Base-by-base conservation (phyloP, 2,888 invertebrate genomes). In the Physocephala rufipes region DNA sequence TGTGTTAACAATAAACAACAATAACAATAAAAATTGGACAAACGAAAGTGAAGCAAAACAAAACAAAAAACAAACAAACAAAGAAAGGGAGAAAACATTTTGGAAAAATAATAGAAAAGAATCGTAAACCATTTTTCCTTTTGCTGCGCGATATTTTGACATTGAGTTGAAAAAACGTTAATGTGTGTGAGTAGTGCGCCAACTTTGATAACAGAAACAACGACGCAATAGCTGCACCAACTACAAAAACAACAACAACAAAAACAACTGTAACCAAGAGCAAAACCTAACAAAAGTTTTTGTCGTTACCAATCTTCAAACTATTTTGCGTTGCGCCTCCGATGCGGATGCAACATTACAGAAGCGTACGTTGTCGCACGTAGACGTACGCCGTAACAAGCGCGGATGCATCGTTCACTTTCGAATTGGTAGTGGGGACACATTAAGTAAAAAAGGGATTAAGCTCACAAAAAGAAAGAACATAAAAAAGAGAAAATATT, bases 311-410 rank as follows among this genome's bases (percentile, higher is more conserved):
- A 66, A 55, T 47, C n/a, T n/a, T n/a, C 47, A 61, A 68, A 68
- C 62, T 68, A 62, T 68, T 62, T 68, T 67, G 36, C 68, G 68
- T 68, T 68, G 68, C 80, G 75, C 76, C 75, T 74, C 77, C 78
- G 74, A 75, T 74, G 67, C 70, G 74, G 71, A 82, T 82, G 81
- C 82, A 82, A 81, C 84, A 83, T 81, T 82, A 83, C 84, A 81
- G 84, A 82, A 81, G 84, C 80, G 82, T 84, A 82, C 84, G 83
- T 82, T 82, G 82, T 82, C 82, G 84, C 81, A 83, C 82, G 83
- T 79, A 83, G 80, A 81, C 84, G 82, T 83, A 83, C 82, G 82
- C 79, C 80, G 80, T 78, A 67, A 67, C 67, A 61, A 67, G 26
- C 81, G 80, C 80, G 80, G 81, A 81, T 81, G 77, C 76, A 76